Evolutionary conservation across 2,797 vertebrate species (phyloP).

Genomic region (Dromococcyx pavoninus): DNA sequence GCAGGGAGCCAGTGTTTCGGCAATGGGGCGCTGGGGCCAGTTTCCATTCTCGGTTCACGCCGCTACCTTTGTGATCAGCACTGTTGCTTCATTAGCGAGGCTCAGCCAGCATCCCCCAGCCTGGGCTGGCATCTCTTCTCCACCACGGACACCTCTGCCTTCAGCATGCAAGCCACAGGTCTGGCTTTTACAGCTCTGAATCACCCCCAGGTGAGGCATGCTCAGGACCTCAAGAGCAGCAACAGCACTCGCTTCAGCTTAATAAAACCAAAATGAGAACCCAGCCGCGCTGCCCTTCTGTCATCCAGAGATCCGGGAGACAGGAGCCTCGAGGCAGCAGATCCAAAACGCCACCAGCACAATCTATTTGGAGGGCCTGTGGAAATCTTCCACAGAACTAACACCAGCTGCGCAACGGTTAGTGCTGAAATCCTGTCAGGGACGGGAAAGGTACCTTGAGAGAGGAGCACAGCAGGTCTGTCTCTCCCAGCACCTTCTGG

Average conservation of each 20-base stretch:
- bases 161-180: not conserved
- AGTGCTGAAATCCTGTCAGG: not conserved
- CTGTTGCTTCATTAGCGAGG: not conserved
- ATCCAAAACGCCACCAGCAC: not conserved
- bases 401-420: not conserved
- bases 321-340: not conserved
- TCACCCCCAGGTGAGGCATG: not conserved
- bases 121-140: not conserved
- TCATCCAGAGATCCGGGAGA: not conserved
- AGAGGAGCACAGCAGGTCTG: slow-evolving; percentile 88
- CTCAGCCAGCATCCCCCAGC: not conserved
- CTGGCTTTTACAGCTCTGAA: not conserved
- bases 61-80: not conserved
- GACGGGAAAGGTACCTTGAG: slow-evolving; percentile 81
- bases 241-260: not conserved
- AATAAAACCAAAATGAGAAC: not conserved
- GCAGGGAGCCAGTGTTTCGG: not conserved
- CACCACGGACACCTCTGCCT: not conserved
- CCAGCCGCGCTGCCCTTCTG: not conserved
- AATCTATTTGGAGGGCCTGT: not conserved
- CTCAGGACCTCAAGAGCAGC: not conserved
- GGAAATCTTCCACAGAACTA: not conserved
- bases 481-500: slow-evolving; percentile 82
- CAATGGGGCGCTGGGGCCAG: not conserved
- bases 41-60: not conserved